Evolutionary conservation across 2,888 invertebrate species (phyloP).

Genomic region (Limnephilus lunatus): DNA sequence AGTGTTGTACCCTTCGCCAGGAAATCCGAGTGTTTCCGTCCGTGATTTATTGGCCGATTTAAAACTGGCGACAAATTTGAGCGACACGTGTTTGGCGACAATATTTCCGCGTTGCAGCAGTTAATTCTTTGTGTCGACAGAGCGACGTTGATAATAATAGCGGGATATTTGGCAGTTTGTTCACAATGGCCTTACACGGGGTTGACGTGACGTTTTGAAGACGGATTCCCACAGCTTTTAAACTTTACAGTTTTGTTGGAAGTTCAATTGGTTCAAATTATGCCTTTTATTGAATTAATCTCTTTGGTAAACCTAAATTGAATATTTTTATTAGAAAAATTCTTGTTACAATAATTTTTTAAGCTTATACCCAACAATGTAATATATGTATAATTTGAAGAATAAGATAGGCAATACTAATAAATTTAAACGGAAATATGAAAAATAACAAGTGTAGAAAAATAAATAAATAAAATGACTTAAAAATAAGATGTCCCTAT

Average conservation of each 20-base stretch:
- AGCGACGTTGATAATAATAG: background rate
- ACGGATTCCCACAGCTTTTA: background rate
- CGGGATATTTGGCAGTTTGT: slow-evolving; percentile 39
- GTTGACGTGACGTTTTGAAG: slow-evolving; percentile 14
- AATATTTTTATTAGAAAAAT: no score
- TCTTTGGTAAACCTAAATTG: background rate
- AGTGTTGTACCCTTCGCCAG: background rate
- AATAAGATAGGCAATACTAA: no score
- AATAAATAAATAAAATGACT: no score
- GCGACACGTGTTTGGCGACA: slow-evolving; percentile 16
- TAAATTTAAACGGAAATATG: no score
- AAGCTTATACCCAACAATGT: no score
- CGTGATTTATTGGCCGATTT: slow-evolving; percentile 10
- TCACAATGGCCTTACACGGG: slow-evolving; percentile 7
- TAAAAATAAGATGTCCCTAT: no score
- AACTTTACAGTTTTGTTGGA: background rate
- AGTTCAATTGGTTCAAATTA: background rate
- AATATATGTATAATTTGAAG: no score
- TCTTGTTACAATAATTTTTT: no score
- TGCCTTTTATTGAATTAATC: background rate
- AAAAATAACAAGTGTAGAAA: no score
- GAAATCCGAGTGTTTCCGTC: background rate
- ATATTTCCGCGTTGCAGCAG: slow-evolving; percentile 25
- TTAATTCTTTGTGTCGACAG: slow-evolving; percentile 20
- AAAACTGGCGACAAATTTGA: slow-evolving; percentile 29